Percentiles rank a stretch among this genome's conserved stretches.
Evolutionary conservation across 2,797 vertebrate genomes (phyloP).

Genomic region (Tenualosa thibaudeaui): DNA sequence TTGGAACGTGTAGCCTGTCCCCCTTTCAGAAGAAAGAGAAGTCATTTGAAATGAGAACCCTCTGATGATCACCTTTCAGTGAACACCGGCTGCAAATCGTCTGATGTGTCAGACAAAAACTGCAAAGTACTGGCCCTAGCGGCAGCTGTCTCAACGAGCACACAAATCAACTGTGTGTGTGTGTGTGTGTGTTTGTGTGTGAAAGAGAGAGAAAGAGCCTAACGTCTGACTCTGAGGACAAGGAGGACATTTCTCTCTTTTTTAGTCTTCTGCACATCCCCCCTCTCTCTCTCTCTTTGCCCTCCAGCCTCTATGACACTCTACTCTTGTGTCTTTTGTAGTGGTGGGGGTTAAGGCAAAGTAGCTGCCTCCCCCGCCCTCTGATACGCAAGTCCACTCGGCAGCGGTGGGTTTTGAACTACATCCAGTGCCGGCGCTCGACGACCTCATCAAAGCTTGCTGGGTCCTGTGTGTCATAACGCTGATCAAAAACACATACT

Average conservation of each 20-base stretch:
- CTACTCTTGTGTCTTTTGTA: constrained; percentile 32
- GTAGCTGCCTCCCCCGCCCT: constrained; percentile 23
- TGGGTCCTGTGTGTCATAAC: constrained; percentile 55
- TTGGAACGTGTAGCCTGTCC: not conserved
- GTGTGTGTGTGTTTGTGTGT: not conserved
- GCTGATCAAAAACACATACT: constrained; percentile 59
- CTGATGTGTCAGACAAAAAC: constrained; percentile 11
- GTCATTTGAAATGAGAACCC: not conserved
- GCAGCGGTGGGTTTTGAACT: constrained; percentile 41
- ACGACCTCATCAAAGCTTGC: constrained; percentile 57
- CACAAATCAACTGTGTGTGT: not conserved
- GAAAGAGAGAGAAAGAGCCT: not conserved
- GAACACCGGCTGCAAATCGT: not conserved
- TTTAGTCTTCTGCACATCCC: not conserved
- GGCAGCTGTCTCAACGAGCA: not conserved
- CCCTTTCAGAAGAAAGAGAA: not conserved
- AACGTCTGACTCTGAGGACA: constrained; percentile 1
- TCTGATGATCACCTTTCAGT: not conserved
- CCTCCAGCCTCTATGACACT: constrained; percentile 11
- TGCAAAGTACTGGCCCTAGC: not conserved
- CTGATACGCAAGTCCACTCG: too few species aligned
- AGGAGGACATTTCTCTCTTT: not conserved
- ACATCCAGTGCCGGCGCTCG: constrained; percentile 39
- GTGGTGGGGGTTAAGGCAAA: constrained; percentile 45
- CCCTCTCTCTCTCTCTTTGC: not conserved